Conservation (phyloP, 1,140 invertebrate genomes). For the Lanistes nyassanus region DNA sequence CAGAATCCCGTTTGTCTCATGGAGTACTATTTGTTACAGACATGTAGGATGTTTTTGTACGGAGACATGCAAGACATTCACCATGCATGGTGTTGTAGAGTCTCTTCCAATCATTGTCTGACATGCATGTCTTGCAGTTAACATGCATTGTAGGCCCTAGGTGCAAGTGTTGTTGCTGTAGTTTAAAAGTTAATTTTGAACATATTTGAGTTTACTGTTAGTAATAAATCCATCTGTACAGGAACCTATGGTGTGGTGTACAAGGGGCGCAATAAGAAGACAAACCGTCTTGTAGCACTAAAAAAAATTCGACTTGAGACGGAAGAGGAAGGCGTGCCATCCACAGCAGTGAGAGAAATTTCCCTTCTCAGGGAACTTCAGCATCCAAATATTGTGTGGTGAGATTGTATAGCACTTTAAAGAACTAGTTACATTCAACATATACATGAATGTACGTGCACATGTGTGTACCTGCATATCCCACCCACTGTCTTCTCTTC, state of each 20-base stretch:
- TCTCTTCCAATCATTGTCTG: neutral
- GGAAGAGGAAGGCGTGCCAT: constrained; percentile 95
- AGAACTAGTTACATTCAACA: neutral
- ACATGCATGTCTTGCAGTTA: neutral
- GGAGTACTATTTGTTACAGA: too few relatives aligned
- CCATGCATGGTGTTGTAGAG: too few relatives aligned
- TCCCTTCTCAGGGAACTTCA: constrained; percentile 88
- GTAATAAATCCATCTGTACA: constrained; percentile 42
- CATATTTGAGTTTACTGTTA: neutral
- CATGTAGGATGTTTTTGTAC: too few relatives aligned
- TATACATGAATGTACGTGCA: too few relatives aligned
- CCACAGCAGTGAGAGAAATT: constrained; percentile 94
- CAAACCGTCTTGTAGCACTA: constrained; percentile 87
- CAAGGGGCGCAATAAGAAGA: constrained; percentile 88
- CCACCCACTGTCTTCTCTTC: too few relatives aligned
- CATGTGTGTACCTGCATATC: too few relatives aligned
- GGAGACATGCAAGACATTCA: too few relatives aligned
- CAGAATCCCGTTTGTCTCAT: too few relatives aligned
- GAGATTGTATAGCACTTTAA: constrained; percentile 28
- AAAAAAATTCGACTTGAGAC: constrained; percentile 96
- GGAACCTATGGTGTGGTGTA: constrained; percentile 98
- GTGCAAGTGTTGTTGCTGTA: neutral
- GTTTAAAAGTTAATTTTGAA: constrained; percentile 1
- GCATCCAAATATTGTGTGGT: constrained; percentile 89
- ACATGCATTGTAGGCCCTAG: neutral